Evolutionary conservation across 2,113 vertebrate species (phyloP).

Genomic region (Hyla sarda): DNA sequence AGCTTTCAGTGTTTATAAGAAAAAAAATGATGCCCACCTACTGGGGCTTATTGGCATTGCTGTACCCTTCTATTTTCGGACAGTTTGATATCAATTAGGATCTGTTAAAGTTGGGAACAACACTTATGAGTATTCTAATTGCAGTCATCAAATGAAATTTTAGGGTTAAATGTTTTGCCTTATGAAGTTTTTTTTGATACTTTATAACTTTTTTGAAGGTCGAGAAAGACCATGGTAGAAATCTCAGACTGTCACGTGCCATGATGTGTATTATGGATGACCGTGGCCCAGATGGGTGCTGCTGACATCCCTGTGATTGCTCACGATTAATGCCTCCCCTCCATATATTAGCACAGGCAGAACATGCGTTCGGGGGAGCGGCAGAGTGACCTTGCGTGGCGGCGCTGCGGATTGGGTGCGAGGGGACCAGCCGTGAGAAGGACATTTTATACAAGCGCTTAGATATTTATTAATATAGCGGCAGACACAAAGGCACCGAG

Average conservation of each 20-base stretch:
- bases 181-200: background rate
- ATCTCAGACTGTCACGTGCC: background rate
- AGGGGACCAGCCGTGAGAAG: conserved; percentile 59
- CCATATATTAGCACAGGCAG: background rate
- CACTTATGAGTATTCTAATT: too few species aligned
- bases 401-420: conserved; percentile 36
- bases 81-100: too few species aligned
- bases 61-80: too few species aligned
- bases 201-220: conserved; percentile 4
- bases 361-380: background rate
- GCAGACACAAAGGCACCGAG: conserved; percentile 66
- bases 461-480: conserved; percentile 66
- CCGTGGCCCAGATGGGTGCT: conserved; percentile 23
- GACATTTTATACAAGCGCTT: conserved; percentile 65
- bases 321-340: conserved; percentile 13
- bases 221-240: background rate
- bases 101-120: background rate
- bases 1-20: too few species aligned
- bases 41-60: background rate
- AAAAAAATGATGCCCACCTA: background rate
- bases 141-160: background rate
- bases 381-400: conserved; percentile 32
- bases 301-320: background rate
- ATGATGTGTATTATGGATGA: background rate
- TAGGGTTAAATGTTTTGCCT: background rate